A percentile compares a stretch with the other conserved stretches of the same genome.
Conservation (phyloP, 92 coral and sea anemone genomes). For the Galaxea fascicularis region DNA sequence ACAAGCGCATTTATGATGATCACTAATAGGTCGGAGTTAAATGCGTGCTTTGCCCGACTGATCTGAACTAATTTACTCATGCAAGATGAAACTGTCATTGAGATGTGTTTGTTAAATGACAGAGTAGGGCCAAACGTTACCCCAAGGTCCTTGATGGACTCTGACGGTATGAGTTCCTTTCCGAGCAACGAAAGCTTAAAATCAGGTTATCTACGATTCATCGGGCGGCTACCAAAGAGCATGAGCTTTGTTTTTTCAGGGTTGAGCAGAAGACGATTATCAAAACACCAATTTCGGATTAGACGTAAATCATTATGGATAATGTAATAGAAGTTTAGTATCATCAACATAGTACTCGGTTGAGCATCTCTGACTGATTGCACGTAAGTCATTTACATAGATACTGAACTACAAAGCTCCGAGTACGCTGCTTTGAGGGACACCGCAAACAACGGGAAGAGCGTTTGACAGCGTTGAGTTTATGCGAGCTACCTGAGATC, state of each 20-base stretch:
- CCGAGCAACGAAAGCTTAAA: neutral
- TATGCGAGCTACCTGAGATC: conserved; percentile 42
- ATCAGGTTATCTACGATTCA: too few relatives aligned
- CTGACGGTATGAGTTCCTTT: neutral
- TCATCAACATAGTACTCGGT: neutral
- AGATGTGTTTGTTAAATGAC: neutral
- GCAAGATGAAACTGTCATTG: neutral
- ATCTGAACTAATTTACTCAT: neutral
- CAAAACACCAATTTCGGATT: neutral
- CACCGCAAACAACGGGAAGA: conserved; percentile 21
- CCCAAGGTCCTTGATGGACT: neutral
- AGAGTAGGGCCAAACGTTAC: neutral
- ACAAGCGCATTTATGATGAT: too few relatives aligned
- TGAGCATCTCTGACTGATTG: neutral
- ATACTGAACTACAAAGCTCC: conserved; percentile 25
- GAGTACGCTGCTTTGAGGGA: conserved; percentile 50
- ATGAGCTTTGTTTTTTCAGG: neutral
- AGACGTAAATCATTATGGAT: neutral
- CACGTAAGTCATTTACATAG: neutral
- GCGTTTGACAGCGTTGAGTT: conserved; percentile 41
- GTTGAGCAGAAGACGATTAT: neutral
- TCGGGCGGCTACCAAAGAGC: neutral
- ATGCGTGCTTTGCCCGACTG: neutral
- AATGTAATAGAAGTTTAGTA: neutral
- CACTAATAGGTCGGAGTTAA: too few relatives aligned